Conservation (phyloP, 2,797 vertebrate species). For the Pithecia hirsuta region DNA sequence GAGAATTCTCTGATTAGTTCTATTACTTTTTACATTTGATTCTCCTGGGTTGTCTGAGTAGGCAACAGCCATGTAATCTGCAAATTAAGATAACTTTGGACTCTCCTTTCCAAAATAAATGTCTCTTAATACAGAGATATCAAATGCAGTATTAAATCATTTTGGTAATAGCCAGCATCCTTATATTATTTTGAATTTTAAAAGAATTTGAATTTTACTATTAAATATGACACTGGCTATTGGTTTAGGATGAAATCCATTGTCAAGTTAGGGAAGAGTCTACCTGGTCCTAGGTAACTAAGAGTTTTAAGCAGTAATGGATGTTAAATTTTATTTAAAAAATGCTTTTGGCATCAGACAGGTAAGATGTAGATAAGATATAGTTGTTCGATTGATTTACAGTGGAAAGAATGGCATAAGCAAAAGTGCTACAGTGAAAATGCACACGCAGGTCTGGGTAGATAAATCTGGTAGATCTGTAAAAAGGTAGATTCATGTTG, state of each 20-base stretch:
- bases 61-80: neutral
- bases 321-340: neutral
- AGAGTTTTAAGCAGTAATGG: neutral
- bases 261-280: neutral
- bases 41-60: neutral
- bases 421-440: neutral
- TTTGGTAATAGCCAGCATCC: neutral
- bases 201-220: neutral
- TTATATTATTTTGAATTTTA: constrained; percentile 12
- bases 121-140: neutral
- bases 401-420: neutral
- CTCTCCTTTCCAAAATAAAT: neutral
- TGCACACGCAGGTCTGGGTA: neutral
- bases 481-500: neutral
- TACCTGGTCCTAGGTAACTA: neutral
- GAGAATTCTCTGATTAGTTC: neutral
- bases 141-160: neutral
- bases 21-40: neutral
- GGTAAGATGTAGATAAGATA: neutral
- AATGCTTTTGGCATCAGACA: neutral
- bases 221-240: neutral
- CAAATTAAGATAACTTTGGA: constrained; percentile 14
- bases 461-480: neutral
- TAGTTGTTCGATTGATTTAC: neutral
- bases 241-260: neutral